Conservation (phyloP, 1,140 invertebrate species). For the Tetramorium parvispinum region DNA sequence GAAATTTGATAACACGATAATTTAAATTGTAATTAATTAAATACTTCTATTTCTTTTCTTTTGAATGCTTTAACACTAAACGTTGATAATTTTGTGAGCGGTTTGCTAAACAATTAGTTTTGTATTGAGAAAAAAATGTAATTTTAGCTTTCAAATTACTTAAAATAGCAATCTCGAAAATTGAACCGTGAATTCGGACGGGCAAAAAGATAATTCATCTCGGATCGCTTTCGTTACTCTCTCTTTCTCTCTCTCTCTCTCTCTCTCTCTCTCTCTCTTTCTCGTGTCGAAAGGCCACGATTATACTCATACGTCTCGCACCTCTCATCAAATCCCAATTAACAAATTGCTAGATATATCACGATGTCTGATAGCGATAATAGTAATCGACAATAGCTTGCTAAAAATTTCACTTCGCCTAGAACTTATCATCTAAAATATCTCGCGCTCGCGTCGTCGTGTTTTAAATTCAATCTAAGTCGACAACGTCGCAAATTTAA, state of each 20-base stretch:
- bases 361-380: conserved; percentile 68
- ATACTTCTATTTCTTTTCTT: neutral
- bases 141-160: conserved; percentile 14
- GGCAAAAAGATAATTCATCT: conserved; percentile 6
- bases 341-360: conserved; percentile 76
- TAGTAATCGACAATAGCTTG: conserved; percentile 69
- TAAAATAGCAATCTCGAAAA: conserved; percentile 34
- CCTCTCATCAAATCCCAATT: conserved; percentile 69
- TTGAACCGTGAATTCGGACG: conserved; percentile 15
- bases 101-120: conserved; percentile 10
- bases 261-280: neutral
- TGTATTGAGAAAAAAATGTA: neutral
- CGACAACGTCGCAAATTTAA: conserved; percentile 80
- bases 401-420: conserved; percentile 62
- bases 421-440: conserved; percentile 72
- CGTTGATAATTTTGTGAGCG: conserved; percentile 42
- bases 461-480: conserved; percentile 79
- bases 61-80: neutral
- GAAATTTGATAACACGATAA: conserved; percentile 35
- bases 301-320: conserved; percentile 59
- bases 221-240: conserved; percentile 17
- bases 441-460: conserved; percentile 61
- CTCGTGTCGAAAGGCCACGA: conserved; percentile 67
- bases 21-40: conserved; percentile 2
- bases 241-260: neutral